phyloP scores from a whole-genome alignment of 1,140 invertebrate genomes.

The Tetramorium parvispinum region DNA sequence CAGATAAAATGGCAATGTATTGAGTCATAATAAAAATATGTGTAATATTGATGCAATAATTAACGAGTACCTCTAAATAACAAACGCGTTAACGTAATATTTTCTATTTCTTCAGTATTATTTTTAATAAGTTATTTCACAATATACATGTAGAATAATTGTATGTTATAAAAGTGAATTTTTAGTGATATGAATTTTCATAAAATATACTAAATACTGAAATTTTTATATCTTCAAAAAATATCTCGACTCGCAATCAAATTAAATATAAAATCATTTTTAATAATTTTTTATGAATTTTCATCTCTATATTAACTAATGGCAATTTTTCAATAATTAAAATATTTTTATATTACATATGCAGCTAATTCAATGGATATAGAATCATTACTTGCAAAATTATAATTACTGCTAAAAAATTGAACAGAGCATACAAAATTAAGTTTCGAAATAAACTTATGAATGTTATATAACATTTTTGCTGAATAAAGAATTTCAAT shows the following conservation, averaged over 20 bases:
- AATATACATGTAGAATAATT: neutral
- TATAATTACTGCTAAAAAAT: neutral
- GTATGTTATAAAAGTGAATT: neutral
- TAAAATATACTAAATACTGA: neutral
- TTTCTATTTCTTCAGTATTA: neutral
- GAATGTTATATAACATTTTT: neutral
- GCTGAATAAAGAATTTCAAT: neutral
- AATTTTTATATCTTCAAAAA: neutral
- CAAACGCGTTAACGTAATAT: neutral
- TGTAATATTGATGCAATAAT: neutral
- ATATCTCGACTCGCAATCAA: conserved; percentile 14
- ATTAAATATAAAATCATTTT: neutral
- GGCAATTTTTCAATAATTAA: neutral
- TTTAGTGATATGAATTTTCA: conserved; percentile 2
- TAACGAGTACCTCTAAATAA: neutral
- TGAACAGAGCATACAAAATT: neutral
- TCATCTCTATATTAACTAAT: neutral
- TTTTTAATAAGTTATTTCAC: neutral
- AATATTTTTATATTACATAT: neutral
- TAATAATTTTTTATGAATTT: neutral
- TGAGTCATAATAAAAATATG: conserved; percentile 1
- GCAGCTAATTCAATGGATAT: neutral
- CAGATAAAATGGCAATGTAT: neutral
- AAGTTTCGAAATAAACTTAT: neutral
- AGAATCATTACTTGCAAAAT: neutral